Conservation (phyloP, 2,113 vertebrate species). For the Heliornis fulica region DNA sequence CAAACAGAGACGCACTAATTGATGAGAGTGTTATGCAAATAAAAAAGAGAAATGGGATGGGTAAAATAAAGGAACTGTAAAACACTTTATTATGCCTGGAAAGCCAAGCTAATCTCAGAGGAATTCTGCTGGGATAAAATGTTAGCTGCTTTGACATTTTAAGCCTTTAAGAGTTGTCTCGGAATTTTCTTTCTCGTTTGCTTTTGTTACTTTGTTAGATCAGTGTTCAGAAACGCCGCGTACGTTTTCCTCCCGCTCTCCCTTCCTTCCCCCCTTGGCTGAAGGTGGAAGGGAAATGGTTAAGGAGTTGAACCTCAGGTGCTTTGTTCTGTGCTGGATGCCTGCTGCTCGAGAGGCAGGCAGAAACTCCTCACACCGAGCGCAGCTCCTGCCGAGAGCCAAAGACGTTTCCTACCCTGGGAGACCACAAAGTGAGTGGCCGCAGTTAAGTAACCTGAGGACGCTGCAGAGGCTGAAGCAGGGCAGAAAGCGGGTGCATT, state of each 20-base stretch:
- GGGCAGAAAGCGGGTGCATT: neutral
- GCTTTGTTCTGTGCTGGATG: conserved; percentile 52
- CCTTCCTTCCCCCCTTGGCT: neutral
- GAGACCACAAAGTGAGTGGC: neutral
- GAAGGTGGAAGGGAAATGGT: conserved; percentile 12
- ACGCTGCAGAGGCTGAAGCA: neutral
- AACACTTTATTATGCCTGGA: conserved; percentile 61
- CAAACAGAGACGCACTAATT: conserved; percentile 53
- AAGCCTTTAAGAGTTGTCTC: conserved; percentile 64
- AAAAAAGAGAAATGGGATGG: conserved; percentile 52
- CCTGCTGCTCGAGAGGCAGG: neutral
- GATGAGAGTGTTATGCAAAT: conserved; percentile 45
- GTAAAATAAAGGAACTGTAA: conserved; percentile 52
- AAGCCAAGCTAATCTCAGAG: conserved; percentile 68
- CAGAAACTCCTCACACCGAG: neutral
- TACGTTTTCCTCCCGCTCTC: neutral
- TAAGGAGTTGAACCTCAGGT: conserved; percentile 51
- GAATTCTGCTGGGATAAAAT: conserved; percentile 59
- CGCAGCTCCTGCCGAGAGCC: neutral
- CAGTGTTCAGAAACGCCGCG: conserved; percentile 20
- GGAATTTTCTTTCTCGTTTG: conserved; percentile 55
- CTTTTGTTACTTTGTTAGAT: conserved; percentile 34
- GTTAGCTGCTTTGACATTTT: conserved; percentile 66
- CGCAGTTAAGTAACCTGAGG: neutral
- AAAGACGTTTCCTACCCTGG: neutral